These are phyloP conservation scores for Cassiopea andromeda DNA, from an alignment of 30 jellyfish, hydroid and myxozoan species.

Conservation along the genomic window DNA sequence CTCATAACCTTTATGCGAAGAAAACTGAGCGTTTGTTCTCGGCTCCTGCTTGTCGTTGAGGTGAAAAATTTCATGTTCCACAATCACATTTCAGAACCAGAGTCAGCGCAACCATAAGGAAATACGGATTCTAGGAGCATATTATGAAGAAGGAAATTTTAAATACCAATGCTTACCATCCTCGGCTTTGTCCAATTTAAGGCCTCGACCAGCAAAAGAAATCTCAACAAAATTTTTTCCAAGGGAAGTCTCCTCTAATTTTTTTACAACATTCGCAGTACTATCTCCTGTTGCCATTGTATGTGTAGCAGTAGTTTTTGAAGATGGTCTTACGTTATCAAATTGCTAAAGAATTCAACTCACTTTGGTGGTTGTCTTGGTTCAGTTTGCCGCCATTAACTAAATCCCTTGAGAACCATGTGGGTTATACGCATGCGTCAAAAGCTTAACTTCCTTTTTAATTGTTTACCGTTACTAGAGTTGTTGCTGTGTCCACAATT, in stretches of 20 bases:
- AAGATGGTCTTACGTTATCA: too few species aligned
- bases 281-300: slow-evolving; percentile 52
- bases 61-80: too few species aligned
- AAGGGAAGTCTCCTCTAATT: slow-evolving; percentile 60
- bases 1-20: too few species aligned
- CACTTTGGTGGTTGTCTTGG: not conserved
- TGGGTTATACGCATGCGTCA: slow-evolving; percentile 30
- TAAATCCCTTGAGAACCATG: slow-evolving; percentile 16
- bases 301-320: too few species aligned
- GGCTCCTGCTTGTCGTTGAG: too few species aligned
- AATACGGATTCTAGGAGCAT: not conserved
- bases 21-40: too few species aligned
- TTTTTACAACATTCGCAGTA: slow-evolving; percentile 20
- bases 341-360: not conserved
- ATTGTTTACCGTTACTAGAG: not conserved
- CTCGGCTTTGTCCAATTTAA: slow-evolving; percentile 83
- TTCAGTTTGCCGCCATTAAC: slow-evolving; percentile 39
- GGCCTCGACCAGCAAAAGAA: slow-evolving; percentile 83
- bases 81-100: too few species aligned
- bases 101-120: too few species aligned
- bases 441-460: slow-evolving; percentile 6
- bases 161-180: slow-evolving; percentile 66
- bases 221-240: slow-evolving; percentile 41
- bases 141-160: not conserved
- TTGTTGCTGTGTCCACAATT: not conserved